These are phyloP conservation scores for Dexiosoma caninum DNA, from an alignment of 2,888 invertebrate genomes.

Conservation along the genomic window DNA sequence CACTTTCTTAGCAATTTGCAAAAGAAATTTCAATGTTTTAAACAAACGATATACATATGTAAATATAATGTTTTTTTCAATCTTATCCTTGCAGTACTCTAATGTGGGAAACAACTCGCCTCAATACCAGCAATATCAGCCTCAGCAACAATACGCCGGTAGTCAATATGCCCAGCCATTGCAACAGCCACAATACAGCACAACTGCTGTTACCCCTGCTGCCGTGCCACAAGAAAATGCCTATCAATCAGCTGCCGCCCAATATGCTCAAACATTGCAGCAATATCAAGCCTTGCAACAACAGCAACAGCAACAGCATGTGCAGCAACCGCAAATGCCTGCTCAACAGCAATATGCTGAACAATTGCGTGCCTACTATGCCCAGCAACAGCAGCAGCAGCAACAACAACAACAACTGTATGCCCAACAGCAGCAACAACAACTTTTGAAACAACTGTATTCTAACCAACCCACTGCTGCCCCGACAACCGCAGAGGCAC, in stretches of 20 bases:
- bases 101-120: constrained; percentile 14
- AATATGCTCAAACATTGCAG: constrained; percentile 65
- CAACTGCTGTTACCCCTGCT: constrained; percentile 56
- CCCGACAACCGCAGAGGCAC: constrained; percentile 45
- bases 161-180: constrained; percentile 51
- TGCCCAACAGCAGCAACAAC: constrained; percentile 68
- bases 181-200: constrained; percentile 63
- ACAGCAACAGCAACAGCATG: constrained; percentile 65
- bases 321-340: constrained; percentile 67
- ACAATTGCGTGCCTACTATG: constrained; percentile 70
- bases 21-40: not conserved
- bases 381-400: constrained; percentile 67
- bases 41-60: no score
- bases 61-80: not conserved
- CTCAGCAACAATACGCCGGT: constrained; percentile 49
- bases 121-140: constrained; percentile 50
- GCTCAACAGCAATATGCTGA: constrained; percentile 66
- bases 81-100: constrained; percentile 53
- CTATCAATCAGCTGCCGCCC: constrained; percentile 51
- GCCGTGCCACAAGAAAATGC: not conserved
- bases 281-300: constrained; percentile 56
- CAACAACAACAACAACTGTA: constrained; percentile 66
- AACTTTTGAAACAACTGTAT: constrained; percentile 70
- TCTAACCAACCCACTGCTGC: constrained; percentile 61
- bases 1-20: not conserved